phyloP scores from a whole-genome alignment of 2,888 invertebrate species.

The Aproaerema taeniolella region DNA sequence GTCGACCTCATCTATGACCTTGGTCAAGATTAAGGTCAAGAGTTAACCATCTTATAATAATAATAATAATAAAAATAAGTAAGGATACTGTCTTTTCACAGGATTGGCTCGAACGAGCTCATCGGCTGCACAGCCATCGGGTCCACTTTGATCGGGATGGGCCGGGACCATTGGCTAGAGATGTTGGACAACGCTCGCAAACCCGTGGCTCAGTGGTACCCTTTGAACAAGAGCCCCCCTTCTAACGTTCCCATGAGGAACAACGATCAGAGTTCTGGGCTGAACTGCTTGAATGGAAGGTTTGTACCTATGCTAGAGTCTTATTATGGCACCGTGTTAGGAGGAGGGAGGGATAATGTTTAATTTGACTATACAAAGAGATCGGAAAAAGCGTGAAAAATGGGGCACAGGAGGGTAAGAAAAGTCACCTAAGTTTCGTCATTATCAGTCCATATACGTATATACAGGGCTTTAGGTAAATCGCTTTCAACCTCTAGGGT shows the following conservation, averaged over 20 bases:
- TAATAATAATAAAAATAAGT: too few species aligned
- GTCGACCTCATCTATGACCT: too few species aligned
- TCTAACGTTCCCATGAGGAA: constrained; percentile 76
- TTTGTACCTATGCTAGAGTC: too few species aligned
- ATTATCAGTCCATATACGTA: neutral
- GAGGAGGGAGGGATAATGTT: too few species aligned
- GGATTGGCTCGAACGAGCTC: constrained; percentile 91
- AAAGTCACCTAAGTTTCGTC: neutral
- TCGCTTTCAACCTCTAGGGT: neutral
- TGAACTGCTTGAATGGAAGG: constrained; percentile 85
- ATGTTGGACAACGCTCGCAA: constrained; percentile 89
- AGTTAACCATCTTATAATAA: too few species aligned
- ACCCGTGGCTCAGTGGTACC: constrained; percentile 92
- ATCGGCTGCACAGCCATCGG: constrained; percentile 92
- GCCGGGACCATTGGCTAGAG: constrained; percentile 90
- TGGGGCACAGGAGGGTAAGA: neutral
- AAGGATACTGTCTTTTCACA: too few species aligned
- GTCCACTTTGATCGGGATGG: constrained; percentile 84
- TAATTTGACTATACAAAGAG: neutral
- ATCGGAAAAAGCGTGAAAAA: neutral
- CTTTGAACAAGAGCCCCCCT: constrained; percentile 83
- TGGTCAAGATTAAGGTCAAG: too few species aligned
- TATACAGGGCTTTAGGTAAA: neutral
- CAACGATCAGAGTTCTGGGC: constrained; percentile 76
- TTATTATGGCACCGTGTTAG: too few species aligned